Evolutionary conservation across 2,797 vertebrate genomes (phyloP).

Genomic region (Hirundo rustica): DNA sequence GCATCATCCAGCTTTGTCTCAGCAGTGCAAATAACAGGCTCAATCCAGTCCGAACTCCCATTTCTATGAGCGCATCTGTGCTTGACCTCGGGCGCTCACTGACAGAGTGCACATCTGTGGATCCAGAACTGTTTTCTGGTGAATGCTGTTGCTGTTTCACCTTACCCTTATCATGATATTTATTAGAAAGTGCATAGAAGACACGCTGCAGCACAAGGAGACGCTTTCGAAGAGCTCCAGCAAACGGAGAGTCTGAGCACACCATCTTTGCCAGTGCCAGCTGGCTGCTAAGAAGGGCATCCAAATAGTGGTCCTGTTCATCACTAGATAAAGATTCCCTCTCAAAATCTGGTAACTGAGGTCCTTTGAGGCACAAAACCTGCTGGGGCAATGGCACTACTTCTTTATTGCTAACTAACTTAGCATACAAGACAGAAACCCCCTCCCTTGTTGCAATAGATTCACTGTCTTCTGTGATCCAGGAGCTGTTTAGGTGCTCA

Average conservation of each 20-base stretch:
- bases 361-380: conserved; percentile 96
- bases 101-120: conserved; percentile 88
- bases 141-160: conserved; percentile 96
- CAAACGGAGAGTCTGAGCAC: conserved; percentile 96
- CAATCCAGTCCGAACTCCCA: conserved; percentile 95
- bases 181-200: conserved; percentile 97
- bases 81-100: conserved; percentile 94
- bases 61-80: conserved; percentile 97
- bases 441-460: conserved; percentile 96
- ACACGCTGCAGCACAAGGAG: conserved; percentile 94
- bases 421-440: conserved; percentile 89
- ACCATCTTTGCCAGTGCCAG: conserved; percentile 97
- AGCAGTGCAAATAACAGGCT: conserved; percentile 96
- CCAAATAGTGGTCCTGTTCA: conserved; percentile 98
- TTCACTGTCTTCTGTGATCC: conserved; percentile 99
- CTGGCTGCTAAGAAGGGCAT: conserved; percentile 95
- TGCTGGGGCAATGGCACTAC: conserved; percentile 95
- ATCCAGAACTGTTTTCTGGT: conserved; percentile 89
- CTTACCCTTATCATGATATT: conserved; percentile 97
- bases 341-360: conserved; percentile 97
- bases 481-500: conserved; percentile 98
- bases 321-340: conserved; percentile 95
- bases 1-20: conserved; percentile 97
- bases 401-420: conserved; percentile 95
- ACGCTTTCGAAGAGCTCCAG: conserved; percentile 91